Evolutionary conservation across 2,113 vertebrate genomes (phyloP), one percentile per base, ranked within the genome.

Genomic region (western clawed frog (Xenopus tropicalis)): DNA sequence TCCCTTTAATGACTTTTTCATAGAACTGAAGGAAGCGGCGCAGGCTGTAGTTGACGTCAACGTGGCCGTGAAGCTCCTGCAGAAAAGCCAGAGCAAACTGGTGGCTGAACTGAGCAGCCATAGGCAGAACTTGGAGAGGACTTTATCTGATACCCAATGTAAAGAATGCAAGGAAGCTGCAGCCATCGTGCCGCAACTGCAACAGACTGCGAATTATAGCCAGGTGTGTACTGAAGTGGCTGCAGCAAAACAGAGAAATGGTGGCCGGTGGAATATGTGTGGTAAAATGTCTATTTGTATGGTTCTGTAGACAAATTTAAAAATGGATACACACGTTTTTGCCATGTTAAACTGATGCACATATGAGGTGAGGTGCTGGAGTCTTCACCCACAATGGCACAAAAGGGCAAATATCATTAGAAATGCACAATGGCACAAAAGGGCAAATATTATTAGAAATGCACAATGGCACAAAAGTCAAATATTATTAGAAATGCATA

Each of bases 101-200:
- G 71, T 72, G 25, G 25, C 69, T 1, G 59, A 0, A 4, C 79
- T 89, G 74, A 79, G 0, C 21, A 77, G 74, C 0, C 78, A 48
- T 2, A 78, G 61, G 42, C 20, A 7, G 14, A 61, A 37, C 0
- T 70, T 78, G 16, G 58, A 71, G 0, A 4, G 25, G 2, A 48
- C 85, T 16, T 77, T 88, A 65, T 82, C 84, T 0, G 79, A 83
- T 22, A 79, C 81, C 0, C 81, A 58, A 37, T 88, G 88, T 61
- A 69, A 77, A 10, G 78, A 83, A 67, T 88, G 86, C 0, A 51
- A 24, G 25, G 74, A 77, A 0, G 57, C 20, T 43, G 61, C 81
- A 62, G 75, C 56, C 78, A 78, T 67, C 69, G 76, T 84, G 0
- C 80, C 74, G 61, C 29, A 43, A 61, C 61, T 89, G 82, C 59